A percentile compares a stretch with the other conserved stretches of the same genome.
Evolutionary conservation across 2,113 vertebrate genomes (phyloP).

Genomic region (rabbit (Oryctolagus cuniculus)): mOryCun1.1 NC_091435.1:66905501-66906000

Average conservation of each 20-base stretch:
- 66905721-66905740: background rate
- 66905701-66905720: background rate
- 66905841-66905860: background rate
- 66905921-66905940: conserved; percentile 24
- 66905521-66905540: background rate
- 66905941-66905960: conserved; percentile 49
- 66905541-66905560: background rate
- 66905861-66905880: conserved; percentile 44
- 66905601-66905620: background rate
- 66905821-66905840: conserved; percentile 19
- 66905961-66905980: conserved; percentile 26
- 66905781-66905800: background rate
- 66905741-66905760: conserved; percentile 35
- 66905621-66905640: background rate
- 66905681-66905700: background rate
- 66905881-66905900: conserved; percentile 45
- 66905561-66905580: background rate
- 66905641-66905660: background rate
- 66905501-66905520: background rate
- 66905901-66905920: conserved; percentile 3
- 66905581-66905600: background rate
- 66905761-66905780: background rate
- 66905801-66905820: background rate
- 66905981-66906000: background rate
- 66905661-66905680: background rate